phyloP scores from a whole-genome alignment of 2,113 vertebrate species.

The Dascyllus trimaculatus region DNA sequence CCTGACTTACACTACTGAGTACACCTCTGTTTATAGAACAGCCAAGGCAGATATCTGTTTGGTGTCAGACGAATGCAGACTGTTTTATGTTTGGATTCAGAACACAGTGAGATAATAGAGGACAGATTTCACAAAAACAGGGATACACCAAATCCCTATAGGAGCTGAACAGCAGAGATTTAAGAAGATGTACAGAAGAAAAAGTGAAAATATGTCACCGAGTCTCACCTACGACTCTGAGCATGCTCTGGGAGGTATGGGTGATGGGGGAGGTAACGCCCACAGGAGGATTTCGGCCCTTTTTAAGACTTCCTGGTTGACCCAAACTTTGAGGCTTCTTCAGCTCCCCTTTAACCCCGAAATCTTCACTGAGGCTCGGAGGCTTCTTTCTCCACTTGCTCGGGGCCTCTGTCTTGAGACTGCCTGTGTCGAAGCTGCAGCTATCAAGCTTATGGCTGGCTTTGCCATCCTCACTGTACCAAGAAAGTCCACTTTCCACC shows the following conservation, averaged over 20 bases:
- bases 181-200: neutral
- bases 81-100: slow-evolving; percentile 50
- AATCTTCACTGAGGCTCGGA: slow-evolving; percentile 83
- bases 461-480: slow-evolving; percentile 95
- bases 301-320: slow-evolving; percentile 89
- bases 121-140: slow-evolving; percentile 22
- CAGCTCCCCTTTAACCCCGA: slow-evolving; percentile 83
- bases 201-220: neutral
- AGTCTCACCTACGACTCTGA: slow-evolving; percentile 93
- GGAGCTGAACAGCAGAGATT: neutral
- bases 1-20: slow-evolving; percentile 25
- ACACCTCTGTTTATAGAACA: slow-evolving; percentile 48
- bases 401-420: slow-evolving; percentile 92
- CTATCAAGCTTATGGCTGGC: slow-evolving; percentile 85
- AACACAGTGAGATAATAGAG: slow-evolving; percentile 36
- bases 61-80: too few relatives aligned
- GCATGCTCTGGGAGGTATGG: slow-evolving; percentile 91
- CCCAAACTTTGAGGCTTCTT: slow-evolving; percentile 93
- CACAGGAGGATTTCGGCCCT: slow-evolving; percentile 92
- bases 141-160: neutral
- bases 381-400: slow-evolving; percentile 95
- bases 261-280: slow-evolving; percentile 97
- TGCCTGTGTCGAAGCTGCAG: slow-evolving; percentile 90
- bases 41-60: slow-evolving; percentile 45
- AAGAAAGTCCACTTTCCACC: slow-evolving; percentile 95